Conservation (phyloP, 2,888 invertebrate genomes). For the Dioctria linearis region DNA sequence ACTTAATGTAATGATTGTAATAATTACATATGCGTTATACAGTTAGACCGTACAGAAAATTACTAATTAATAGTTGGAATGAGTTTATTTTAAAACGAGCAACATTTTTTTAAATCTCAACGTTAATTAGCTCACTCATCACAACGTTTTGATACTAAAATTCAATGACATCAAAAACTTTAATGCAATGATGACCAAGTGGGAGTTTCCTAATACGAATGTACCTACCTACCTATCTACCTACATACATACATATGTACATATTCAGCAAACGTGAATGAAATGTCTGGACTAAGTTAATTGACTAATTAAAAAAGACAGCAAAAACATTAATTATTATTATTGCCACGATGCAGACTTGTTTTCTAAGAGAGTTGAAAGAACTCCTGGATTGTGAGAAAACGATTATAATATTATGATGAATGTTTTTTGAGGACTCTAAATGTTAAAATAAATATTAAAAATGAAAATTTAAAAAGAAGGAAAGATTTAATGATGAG, state of each 20-base stretch:
- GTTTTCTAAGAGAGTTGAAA: neutral
- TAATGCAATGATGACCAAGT: neutral
- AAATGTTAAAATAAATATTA: too few relatives aligned
- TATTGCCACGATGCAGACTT: neutral
- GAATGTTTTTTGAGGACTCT: too few relatives aligned
- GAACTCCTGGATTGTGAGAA: neutral
- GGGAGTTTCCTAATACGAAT: neutral
- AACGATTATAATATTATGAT: neutral
- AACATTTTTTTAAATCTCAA: neutral
- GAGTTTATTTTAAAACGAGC: too few relatives aligned
- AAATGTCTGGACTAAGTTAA: constrained; percentile 33
- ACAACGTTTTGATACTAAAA: neutral
- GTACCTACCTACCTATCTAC: too few relatives aligned
- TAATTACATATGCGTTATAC: neutral
- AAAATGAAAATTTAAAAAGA: too few relatives aligned
- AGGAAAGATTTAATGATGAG: too few relatives aligned
- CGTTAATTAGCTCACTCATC: neutral
- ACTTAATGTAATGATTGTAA: neutral
- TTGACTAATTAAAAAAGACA: constrained; percentile 35
- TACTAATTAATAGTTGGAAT: neutral
- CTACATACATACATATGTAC: too few relatives aligned
- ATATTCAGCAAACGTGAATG: neutral
- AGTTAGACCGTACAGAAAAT: neutral
- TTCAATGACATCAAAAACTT: neutral
- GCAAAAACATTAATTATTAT: neutral